These are phyloP conservation scores for Platycheirus albimanus DNA, from an alignment of 2,888 invertebrate genomes.

Conservation along the genomic window DNA sequence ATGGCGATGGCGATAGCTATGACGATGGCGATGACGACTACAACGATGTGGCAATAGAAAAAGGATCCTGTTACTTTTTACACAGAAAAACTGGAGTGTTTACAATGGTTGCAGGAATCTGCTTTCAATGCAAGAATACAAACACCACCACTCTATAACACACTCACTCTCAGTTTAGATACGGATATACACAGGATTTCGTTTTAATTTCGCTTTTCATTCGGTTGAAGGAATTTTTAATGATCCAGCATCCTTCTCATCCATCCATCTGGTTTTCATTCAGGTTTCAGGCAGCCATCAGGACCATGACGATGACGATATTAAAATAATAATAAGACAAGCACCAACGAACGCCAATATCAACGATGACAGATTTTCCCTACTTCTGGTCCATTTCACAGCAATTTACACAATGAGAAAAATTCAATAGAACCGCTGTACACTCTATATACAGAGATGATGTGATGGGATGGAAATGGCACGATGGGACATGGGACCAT, in stretches of 20 bases:
- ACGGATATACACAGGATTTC: constrained; percentile 12
- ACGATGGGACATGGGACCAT: no score
- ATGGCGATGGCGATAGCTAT: constrained; percentile 23
- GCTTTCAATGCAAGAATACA: constrained; percentile 58
- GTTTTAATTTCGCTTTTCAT: constrained; percentile 56
- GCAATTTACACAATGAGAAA: constrained; percentile 19
- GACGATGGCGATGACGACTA: constrained; percentile 2
- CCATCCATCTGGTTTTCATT: no score
- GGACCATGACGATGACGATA: constrained; percentile 28
- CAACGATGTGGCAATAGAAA: constrained; percentile 20
- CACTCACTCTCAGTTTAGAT: background rate
- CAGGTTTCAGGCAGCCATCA: no score
- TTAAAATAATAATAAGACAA: constrained; percentile 48
- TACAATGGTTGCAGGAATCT: constrained; percentile 45
- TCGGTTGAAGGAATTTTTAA: constrained; percentile 59
- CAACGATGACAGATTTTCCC: constrained; percentile 46
- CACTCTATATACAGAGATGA: background rate
- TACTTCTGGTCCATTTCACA: constrained; percentile 49
- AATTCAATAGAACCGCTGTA: constrained; percentile 49
- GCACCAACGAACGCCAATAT: constrained; percentile 22
- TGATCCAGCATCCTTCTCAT: constrained; percentile 41
- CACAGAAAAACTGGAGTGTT: constrained; percentile 30
- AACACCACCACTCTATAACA: background rate
- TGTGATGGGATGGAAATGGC: no score
- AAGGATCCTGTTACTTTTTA: constrained; percentile 43